Evolutionary conservation across 2,113 vertebrate species (phyloP), one percentile per base, ranked within the genome.

Genomic region (Oryctolagus cuniculus): DNA sequence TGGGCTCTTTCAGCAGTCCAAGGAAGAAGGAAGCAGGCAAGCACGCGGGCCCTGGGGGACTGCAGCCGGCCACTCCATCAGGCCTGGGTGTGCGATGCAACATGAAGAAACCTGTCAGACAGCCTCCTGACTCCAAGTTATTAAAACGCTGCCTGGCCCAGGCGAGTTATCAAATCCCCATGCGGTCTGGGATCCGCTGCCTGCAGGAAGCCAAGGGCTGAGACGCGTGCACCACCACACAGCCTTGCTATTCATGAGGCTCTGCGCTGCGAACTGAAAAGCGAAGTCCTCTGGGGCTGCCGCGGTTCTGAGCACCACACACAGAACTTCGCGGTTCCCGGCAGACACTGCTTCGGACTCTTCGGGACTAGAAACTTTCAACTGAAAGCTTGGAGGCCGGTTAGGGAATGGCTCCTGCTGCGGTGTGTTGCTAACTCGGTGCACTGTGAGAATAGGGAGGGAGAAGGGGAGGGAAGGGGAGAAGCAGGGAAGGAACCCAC

Each of bases 171-270:
- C 38, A 38, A 83, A 55, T 58, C 67, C 27, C 77, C 27, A 3
- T 0, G 9, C 0, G 3, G 25, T 34, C 49, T 78, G 63, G 44
- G 34, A 73, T 49, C 72, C 9, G 64, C 78, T 5, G 58, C 13
- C 78, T 34, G 4, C 0, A 0, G 38, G 63, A 84, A 55, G 67
- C 15, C 4, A 34, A 36, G 61, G 0, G 0, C 22, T 0, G 0
- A 78, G 70, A n/a, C 4, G 53, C 29, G 13, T 1, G 36, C 4
- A 22, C 21, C 25, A 10, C 24, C 25, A 10, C 1, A 1, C 1
- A 0, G 34, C 31, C 69, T 6, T 31, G 78, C 63, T 61, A 1
- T 21, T 44, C 27, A 5, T 1, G 10, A 44, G 44, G 21, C 36
- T 90, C 22, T 63, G 25, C 16, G 10, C 19, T n/a, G 70, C 6